Conservation (phyloP, 2,888 invertebrate species). For the Rhaphigaster nebulosa region DNA sequence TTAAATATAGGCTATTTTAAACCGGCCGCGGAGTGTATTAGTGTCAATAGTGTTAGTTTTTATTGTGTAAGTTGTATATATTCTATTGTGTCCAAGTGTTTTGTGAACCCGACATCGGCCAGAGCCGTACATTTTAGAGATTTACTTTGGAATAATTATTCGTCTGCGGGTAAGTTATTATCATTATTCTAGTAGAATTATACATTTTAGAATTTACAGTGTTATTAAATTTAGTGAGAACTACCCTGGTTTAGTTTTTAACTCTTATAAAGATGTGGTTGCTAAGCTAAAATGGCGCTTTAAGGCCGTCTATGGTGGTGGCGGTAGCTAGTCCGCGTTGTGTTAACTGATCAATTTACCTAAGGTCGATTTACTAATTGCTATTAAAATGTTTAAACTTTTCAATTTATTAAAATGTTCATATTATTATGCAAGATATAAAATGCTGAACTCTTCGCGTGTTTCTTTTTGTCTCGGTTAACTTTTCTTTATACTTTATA, state of each 20-base stretch:
- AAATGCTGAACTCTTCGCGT: neutral
- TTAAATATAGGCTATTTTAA: neutral
- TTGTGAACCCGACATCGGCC: conserved; percentile 37
- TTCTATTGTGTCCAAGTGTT: conserved; percentile 27
- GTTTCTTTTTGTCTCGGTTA: neutral
- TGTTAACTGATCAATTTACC: conserved; percentile 45
- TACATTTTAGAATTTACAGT: conserved; percentile 50
- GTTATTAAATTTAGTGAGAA: neutral
- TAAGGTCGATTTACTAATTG: conserved; percentile 12
- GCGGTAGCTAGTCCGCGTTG: conserved; percentile 54
- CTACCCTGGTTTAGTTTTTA: neutral
- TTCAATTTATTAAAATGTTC: neutral
- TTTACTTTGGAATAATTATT: conserved; percentile 17
- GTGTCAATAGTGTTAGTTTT: conserved; percentile 1
- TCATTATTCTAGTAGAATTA: conserved; percentile 29
- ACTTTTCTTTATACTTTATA: neutral
- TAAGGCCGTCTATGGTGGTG: conserved; percentile 49
- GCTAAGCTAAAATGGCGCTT: conserved; percentile 58
- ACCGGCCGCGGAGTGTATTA: conserved; percentile 34
- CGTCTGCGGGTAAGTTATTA: conserved; percentile 19
- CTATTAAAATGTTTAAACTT: neutral
- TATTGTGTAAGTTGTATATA: neutral
- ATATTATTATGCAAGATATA: neutral
- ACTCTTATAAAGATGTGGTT: conserved; percentile 35
- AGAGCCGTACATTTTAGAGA: conserved; percentile 31